Evolutionary conservation across 2,113 vertebrate species (phyloP), one percentile per base, ranked within the genome.

Genomic region (Dinomys branickii): DNA sequence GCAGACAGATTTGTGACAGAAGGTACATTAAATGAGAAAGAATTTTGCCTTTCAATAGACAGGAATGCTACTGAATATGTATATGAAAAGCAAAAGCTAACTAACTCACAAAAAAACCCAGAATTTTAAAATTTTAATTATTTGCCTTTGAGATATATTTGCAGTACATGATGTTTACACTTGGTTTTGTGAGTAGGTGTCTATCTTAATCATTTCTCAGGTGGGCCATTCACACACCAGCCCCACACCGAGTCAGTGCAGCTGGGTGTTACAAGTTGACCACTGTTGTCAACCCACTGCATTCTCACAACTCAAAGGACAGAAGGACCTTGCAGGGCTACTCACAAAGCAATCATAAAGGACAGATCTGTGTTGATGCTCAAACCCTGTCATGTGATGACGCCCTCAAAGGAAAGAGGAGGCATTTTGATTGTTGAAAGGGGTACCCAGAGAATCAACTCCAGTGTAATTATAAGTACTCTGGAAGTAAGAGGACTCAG

Each of bases 281-380:
- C 24, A 61, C 59, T 24, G 59, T 8, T 61, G 24, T 61, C 59
- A 8, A 3, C 26, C 59, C 59, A 61, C 7, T 8, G 24, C 59
- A 26, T 8, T 38, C 9, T 58, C 11, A 20, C 41, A 50, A 13
- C 24, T 30, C 54, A 3, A 17, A 41, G 22, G 73, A 14, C n/a
- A 44, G 16, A 85, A 4, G 7, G 56, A 8, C 41, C 35, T 26
- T 4, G 17, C 22, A 47, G 30, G 30, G 1, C 59, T 38, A 7
- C 5, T 65, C 4, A 22, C 22, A 24, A 59, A 12, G 11, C 1
- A 2, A 20, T 19, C 5, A 2, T 5, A 13, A 65, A 9, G 4
- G 24, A 65, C 10, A 33, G 56, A 7, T 58, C 38, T 67, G n/a
- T 56, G 93, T 28, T 28, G 6, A 58, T 24, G 20, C 7, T 44